Conservation (phyloP, 2,888 invertebrate species). For the Philonicus albiceps region DNA sequence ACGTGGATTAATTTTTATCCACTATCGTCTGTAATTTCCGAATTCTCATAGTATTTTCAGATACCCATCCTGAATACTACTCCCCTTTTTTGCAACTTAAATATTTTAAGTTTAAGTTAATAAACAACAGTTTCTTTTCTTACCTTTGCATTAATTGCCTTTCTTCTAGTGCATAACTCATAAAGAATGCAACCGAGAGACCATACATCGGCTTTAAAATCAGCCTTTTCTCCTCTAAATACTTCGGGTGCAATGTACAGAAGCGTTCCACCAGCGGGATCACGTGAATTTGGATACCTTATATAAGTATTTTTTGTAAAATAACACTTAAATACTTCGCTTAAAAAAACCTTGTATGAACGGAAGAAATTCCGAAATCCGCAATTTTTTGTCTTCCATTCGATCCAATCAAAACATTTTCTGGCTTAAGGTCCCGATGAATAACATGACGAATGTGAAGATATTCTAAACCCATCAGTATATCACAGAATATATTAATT, state of each 20-base stretch:
- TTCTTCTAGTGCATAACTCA: constrained; percentile 61
- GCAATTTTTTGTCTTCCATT: constrained; percentile 75
- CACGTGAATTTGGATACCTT: neutral
- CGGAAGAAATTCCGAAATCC: constrained; percentile 70
- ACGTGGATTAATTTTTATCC: no score
- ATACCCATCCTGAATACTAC: no score
- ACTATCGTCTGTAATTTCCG: no score
- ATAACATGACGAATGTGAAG: constrained; percentile 63
- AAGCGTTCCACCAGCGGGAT: constrained; percentile 69
- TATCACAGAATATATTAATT: constrained; percentile 62
- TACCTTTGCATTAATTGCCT: neutral
- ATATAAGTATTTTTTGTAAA: neutral
- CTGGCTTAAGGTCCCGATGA: constrained; percentile 76
- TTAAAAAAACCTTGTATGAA: constrained; percentile 51
- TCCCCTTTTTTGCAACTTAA: no score
- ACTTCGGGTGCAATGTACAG: constrained; percentile 79
- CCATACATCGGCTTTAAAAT: constrained; percentile 78
- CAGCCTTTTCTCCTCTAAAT: constrained; percentile 71
- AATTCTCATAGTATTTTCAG: no score
- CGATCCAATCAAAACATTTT: constrained; percentile 74
- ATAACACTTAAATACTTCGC: neutral
- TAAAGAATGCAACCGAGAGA: constrained; percentile 76
- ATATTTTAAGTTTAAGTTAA: neutral
- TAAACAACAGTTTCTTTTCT: neutral
- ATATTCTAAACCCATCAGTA: constrained; percentile 60